phyloP scores from a whole-genome alignment of 2,113 vertebrate genomes.

The Ailuropoda melanoleuca region DNA sequence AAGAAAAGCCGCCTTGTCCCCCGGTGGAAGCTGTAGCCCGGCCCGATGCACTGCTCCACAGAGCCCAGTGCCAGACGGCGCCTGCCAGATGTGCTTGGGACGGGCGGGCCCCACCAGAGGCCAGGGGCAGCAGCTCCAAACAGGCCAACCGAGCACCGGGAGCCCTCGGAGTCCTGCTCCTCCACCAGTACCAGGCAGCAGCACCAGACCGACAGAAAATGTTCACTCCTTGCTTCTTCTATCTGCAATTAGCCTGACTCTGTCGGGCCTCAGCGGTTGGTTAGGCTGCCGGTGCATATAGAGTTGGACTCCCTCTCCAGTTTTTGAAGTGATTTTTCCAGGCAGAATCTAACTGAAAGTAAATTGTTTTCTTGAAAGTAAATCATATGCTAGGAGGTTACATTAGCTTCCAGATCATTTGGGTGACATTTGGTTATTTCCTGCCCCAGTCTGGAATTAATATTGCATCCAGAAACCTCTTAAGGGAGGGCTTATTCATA shows the following conservation, averaged over 20 bases:
- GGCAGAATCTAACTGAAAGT: neutral
- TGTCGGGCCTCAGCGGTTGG: neutral
- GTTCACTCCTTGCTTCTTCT: neutral
- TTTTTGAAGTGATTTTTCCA: slow-evolving; percentile 22
- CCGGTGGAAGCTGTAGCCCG: neutral
- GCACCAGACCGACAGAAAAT: neutral
- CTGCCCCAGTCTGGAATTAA: slow-evolving; percentile 23
- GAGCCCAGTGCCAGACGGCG: slow-evolving; percentile 15
- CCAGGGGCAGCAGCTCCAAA: neutral
- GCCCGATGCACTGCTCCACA: neutral
- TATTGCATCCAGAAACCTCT: slow-evolving; percentile 34
- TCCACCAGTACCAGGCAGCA: neutral
- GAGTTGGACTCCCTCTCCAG: neutral
- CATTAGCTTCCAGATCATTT: slow-evolving; percentile 39
- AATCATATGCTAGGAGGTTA: slow-evolving; percentile 16
- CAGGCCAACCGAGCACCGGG: neutral
- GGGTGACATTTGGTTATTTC: slow-evolving; percentile 51
- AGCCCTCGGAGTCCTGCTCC: neutral
- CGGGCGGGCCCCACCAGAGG: neutral
- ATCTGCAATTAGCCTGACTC: neutral
- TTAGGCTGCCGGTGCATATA: neutral
- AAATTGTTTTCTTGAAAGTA: slow-evolving; percentile 44
- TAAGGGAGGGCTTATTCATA: neutral
- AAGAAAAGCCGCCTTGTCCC: slow-evolving; percentile 59
- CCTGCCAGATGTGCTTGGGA: slow-evolving; percentile 55